Base-by-base conservation (phyloP, 1,140 invertebrate species). In the Trichogramma pretiosum region DNA sequence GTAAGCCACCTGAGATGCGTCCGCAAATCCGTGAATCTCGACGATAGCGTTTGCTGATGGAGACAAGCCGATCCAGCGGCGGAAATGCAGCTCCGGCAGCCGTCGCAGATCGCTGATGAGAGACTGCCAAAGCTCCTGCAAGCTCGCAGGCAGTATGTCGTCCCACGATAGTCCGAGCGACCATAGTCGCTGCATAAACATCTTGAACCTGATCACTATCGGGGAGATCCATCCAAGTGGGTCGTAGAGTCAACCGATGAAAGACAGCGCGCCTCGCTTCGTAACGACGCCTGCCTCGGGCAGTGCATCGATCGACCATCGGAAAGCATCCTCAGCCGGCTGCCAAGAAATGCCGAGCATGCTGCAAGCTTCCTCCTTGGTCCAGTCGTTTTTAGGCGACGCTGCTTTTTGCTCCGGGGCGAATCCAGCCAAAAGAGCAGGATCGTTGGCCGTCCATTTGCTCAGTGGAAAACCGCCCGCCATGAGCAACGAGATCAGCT, bases 171-270 rank as follows among this genome's bases (percentile, higher is more conserved):
- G 13, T 30, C 56, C 50, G 5, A 34, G 9, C n/a, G 46, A n/a
- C 59, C 59, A 61, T 14, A 62, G 45, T 4, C 52, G 49, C 48
- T 62, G 58, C 32, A 62, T 55, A 2, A 57, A 42, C 7, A 48
- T 53, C 40, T 61, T 61, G 10, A 46, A 48, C 36, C 37, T 39
- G n/a, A 61, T 50, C 2, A 46, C 56, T 2, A 59, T 39, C 1
- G 51, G 52, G 18, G 54, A 13, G 2, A 45, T 3, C 32, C 42
- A 45, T 7, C 32, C 42, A 14, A 45, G 26, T 16, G 32, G 24
- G 24, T 28, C 24, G 11, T 7, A 28, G 5, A 28, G 11, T 28
- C 24, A 11, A 5, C 5, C 24, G 24, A 28, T 28, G 11, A 7
- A 7, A 11, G 24, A 28, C 5, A 28, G 24, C 11, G 11, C 24